Percentiles rank a stretch among this genome's conserved stretches.
Evolutionary conservation across 1,140 invertebrate genomes (phyloP).

Genomic region (Calycopis cecrops): DNA sequence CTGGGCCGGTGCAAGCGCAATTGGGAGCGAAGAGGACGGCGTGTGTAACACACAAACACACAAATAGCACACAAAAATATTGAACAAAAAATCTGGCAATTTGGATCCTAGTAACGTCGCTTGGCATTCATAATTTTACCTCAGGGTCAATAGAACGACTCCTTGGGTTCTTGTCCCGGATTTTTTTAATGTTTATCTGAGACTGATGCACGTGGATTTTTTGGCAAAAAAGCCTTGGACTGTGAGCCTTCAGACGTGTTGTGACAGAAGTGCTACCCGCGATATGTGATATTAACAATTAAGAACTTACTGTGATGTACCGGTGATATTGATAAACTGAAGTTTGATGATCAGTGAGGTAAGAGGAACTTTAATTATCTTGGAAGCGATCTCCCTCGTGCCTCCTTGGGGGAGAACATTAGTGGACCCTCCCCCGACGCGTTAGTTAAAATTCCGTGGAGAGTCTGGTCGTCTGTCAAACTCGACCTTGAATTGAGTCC

Average conservation of each 20-base stretch:
- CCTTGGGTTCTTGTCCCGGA: slow-evolving; percentile 53
- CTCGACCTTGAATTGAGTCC: slow-evolving; percentile 58
- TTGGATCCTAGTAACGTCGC: slow-evolving; percentile 68
- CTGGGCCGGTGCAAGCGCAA: slow-evolving; percentile 60
- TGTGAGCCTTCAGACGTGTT: slow-evolving; percentile 70
- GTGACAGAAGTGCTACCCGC: slow-evolving; percentile 71
- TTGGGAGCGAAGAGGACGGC: slow-evolving; percentile 54
- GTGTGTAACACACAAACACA: slow-evolving; percentile 60
- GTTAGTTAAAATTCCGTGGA: slow-evolving; percentile 44
- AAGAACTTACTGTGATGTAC: slow-evolving; percentile 73
- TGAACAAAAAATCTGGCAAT: slow-evolving; percentile 69
- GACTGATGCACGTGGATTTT: slow-evolving; percentile 61
- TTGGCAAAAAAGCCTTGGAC: slow-evolving; percentile 61
- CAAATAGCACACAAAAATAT: slow-evolving; percentile 71
- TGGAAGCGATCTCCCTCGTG: slow-evolving; percentile 31
- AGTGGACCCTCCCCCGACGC: slow-evolving; percentile 50
- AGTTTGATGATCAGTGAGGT: slow-evolving; percentile 55
- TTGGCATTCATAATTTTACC: slow-evolving; percentile 70
- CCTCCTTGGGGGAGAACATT: slow-evolving; percentile 37
- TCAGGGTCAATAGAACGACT: slow-evolving; percentile 66
- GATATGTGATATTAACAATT: slow-evolving; percentile 72
- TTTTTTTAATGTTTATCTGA: slow-evolving; percentile 73
- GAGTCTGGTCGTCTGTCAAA: slow-evolving; percentile 52
- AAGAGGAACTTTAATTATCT: slow-evolving; percentile 55
- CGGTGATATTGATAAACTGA: slow-evolving; percentile 62